A percentile compares a stretch with the other conserved stretches of the same genome.
Conservation (phyloP, 1,140 invertebrate genomes). For the Papilio polyxenes region DNA sequence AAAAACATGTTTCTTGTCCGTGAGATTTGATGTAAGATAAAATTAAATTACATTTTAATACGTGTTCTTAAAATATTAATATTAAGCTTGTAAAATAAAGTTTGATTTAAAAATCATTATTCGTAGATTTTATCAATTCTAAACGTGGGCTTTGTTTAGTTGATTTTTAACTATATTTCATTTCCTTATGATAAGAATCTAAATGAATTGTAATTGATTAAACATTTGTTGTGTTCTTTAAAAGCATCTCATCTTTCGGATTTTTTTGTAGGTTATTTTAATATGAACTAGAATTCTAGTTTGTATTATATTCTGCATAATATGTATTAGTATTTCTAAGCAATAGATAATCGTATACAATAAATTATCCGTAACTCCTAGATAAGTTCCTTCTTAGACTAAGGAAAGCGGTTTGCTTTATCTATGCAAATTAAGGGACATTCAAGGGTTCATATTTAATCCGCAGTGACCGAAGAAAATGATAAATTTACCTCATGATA, state of each 20-base stretch:
- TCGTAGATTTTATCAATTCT: background rate
- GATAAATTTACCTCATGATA: slow-evolving; percentile 1
- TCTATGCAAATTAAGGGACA: slow-evolving; percentile 55
- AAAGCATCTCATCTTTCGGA: too few species aligned
- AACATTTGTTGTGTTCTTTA: background rate
- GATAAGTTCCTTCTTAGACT: slow-evolving; percentile 27
- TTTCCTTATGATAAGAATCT: background rate
- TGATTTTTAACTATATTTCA: background rate
- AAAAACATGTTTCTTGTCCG: background rate
- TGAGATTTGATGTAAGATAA: background rate
- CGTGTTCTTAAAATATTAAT: background rate
- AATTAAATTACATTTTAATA: background rate
- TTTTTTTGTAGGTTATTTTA: background rate
- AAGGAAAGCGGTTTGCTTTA: slow-evolving; percentile 42
- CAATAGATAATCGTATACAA: slow-evolving; percentile 29
- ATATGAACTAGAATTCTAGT: background rate
- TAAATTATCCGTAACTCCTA: slow-evolving; percentile 39
- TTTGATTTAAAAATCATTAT: background rate
- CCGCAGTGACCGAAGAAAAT: slow-evolving; percentile 41
- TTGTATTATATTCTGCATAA: background rate
- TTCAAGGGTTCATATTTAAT: slow-evolving; percentile 50
- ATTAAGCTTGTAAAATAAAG: background rate
- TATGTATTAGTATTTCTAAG: slow-evolving; percentile 29
- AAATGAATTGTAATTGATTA: background rate
- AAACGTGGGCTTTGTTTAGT: background rate